A percentile compares a stretch with the other conserved stretches of the same genome.
Conservation (phyloP, 2,888 invertebrate genomes). For the Odontothrips loti region DNA sequence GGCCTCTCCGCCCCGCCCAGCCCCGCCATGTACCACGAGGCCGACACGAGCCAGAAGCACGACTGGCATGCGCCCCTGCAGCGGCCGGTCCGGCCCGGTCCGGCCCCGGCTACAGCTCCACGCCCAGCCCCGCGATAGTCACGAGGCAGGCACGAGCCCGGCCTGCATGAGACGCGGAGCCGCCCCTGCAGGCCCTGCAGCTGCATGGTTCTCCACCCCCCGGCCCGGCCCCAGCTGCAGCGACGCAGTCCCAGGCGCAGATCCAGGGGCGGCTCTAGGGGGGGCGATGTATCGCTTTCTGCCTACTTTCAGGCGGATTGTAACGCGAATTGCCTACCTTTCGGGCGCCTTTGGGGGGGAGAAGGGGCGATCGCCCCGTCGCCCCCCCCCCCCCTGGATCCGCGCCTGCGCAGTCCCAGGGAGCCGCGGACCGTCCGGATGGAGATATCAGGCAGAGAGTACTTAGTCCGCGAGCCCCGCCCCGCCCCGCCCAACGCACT, state of each 20-base stretch:
- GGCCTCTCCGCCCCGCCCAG: not conserved
- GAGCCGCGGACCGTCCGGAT: not conserved
- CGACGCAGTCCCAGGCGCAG: not conserved
- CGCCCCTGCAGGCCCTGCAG: not conserved
- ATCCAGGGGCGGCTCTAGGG: not conserved
- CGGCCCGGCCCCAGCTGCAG: not conserved
- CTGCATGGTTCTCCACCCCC: not conserved
- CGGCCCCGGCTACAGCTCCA: not conserved
- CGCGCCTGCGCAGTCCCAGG: not conserved
- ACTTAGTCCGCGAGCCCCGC: not conserved
- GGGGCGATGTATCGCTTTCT: not conserved
- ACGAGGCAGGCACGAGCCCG: not conserved
- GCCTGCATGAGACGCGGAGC: not conserved
- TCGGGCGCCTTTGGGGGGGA: no score
- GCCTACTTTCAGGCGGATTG: no score
- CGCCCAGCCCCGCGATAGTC: slow-evolving; percentile 1
- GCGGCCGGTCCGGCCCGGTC: not conserved
- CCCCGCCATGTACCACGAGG: slow-evolving; percentile 15
- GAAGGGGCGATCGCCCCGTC: no score
- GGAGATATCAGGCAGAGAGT: not conserved
- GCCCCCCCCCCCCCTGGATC: no score
- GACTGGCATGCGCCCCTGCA: slow-evolving; percentile 11
- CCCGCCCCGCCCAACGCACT: not conserved
- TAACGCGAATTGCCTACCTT: no score
- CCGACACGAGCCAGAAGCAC: slow-evolving; percentile 23